A percentile compares a stretch with the other conserved stretches of the same genome.
Evolutionary conservation across 1,140 invertebrate species (phyloP).

Genomic region (Achatina immaculata): DNA sequence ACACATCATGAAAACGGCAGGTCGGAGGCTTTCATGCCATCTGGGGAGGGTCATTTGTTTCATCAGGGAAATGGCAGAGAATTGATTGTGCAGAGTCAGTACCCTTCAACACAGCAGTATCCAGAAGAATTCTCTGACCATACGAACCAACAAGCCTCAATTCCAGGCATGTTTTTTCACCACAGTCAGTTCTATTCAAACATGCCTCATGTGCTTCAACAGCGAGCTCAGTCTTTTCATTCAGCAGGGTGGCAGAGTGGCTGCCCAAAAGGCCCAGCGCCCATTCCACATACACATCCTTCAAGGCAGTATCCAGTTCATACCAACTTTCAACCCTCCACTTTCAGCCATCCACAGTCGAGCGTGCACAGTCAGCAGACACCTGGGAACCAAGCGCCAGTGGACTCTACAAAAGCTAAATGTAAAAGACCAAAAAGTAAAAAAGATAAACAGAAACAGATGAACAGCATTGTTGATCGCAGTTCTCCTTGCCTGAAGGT

Average conservation of each 20-base stretch:
- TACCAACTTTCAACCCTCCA: not conserved
- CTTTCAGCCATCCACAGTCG: not conserved
- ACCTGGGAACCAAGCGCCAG: not conserved
- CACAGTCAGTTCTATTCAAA: not conserved
- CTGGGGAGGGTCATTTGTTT: not conserved
- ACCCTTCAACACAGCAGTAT: not conserved
- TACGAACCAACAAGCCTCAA: not conserved
- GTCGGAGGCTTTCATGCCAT: not conserved
- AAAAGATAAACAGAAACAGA: conserved; percentile 26
- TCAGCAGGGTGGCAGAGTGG: not conserved
- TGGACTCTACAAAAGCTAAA: conserved; percentile 18
- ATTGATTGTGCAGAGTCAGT: not conserved
- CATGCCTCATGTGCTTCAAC: not conserved
- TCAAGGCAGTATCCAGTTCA: not conserved
- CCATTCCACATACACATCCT: conserved; percentile 11
- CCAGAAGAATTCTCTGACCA: not conserved
- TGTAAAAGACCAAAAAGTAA: conserved; percentile 23
- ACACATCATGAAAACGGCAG: not conserved
- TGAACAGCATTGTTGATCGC: conserved; percentile 21
- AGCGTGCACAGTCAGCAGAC: not conserved
- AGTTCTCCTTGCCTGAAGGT: conserved; percentile 1
- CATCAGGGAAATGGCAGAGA: not conserved
- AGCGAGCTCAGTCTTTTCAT: not conserved
- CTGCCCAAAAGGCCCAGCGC: not conserved
- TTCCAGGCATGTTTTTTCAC: not conserved